These are phyloP conservation scores for Tangara arthus DNA, from an alignment of 2,797 vertebrate species.

Conservation along the genomic window DNA sequence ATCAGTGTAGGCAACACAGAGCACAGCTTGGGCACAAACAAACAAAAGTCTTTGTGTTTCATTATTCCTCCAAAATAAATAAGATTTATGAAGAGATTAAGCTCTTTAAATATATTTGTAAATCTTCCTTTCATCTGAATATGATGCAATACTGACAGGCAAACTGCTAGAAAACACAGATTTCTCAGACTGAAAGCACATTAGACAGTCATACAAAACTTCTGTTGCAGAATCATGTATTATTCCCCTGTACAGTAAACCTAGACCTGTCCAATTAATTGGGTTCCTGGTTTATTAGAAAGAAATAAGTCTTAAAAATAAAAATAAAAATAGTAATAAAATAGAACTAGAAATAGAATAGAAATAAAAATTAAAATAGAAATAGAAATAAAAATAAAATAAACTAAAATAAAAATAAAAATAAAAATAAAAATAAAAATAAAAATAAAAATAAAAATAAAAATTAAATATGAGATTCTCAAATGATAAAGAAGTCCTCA, in stretches of 20 bases:
- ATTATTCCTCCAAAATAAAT: background rate
- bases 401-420: background rate
- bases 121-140: background rate
- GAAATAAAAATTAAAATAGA: background rate
- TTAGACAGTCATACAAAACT: background rate
- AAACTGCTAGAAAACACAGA: background rate
- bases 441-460: background rate
- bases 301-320: background rate
- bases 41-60: background rate
- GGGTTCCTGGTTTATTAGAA: background rate
- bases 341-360: background rate
- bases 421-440: too few relatives aligned
- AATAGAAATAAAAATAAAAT: background rate
- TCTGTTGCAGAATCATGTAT: background rate
- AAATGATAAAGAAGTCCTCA: background rate
- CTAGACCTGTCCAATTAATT: background rate
- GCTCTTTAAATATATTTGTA: background rate
- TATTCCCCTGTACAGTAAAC: background rate
- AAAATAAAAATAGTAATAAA: background rate
- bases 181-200: background rate
- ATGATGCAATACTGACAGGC: background rate
- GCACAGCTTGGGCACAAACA: background rate
- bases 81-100: background rate
- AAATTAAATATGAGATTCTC: background rate
- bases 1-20: rapidly evolving